Base-by-base conservation (phyloP, 2,888 invertebrate genomes). In the Chymomyza amoena region DNA sequence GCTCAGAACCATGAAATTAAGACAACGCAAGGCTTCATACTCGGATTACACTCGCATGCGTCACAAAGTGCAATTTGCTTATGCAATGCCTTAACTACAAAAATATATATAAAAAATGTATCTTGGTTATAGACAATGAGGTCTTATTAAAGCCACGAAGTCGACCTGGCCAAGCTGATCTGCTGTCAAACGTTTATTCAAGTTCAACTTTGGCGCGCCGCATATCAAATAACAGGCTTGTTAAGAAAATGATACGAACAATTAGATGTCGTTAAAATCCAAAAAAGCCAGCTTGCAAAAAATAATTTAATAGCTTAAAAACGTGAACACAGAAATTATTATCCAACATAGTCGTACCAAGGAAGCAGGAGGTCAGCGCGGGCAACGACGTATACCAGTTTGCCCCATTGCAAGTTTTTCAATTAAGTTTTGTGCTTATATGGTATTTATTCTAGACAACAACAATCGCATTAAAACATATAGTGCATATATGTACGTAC, bases 141-240 rank as follows among this genome's bases (percentile, higher is more conserved):
- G 18, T 83, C 84, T 83, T 81, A 81, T 73, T 83, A 83, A 81
- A 54, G 54, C 18, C 54, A n/a, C 18, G 16, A 18, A 54, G 20
- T 16, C 15, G 54, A 54, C 54, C 10, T 57, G 57, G 28, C 57
- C 61, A 39, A 61, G 76, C 76, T 68, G 74, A 87, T 77, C 83
- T 81, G 84, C 81, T 83, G 87, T 83, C 84, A 84, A 83, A 88
- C 80, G 78, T 76, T 87, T 79, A 86, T 84, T 87, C 87, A 87
- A 87, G 88, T 87, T 87, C 85, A 87, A 79, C 70, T 32, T 59
- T 60, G 62, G 45, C 65, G 50, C 20, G 57, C 57, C 57, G 87
- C 86, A 86, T 83, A 83, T 83, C 86, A 84, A 86, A 83, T 83
- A 81, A 81, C 83, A 81, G 76, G 79, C 80, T 80, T 80, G 80